phyloP scores from a whole-genome alignment of 2,797 vertebrate genomes.

The Gallinago nigripennis region DNA sequence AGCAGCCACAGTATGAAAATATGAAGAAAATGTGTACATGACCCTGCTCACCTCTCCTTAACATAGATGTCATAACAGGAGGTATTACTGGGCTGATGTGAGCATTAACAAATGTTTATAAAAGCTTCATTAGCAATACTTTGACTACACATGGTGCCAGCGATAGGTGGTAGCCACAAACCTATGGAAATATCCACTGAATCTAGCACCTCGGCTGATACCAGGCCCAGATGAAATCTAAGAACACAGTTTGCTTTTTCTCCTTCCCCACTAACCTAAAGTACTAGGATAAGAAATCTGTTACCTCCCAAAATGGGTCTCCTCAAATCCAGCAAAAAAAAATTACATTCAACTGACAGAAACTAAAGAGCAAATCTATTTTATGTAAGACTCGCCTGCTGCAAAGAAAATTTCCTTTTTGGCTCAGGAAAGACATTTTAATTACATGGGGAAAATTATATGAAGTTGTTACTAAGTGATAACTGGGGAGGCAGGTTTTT shows the following conservation, averaged over 20 bases:
- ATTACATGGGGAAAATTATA: neutral
- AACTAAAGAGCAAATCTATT: neutral
- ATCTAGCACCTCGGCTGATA: neutral
- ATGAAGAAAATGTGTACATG: neutral
- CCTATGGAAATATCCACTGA: neutral
- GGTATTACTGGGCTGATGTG: neutral
- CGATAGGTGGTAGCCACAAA: neutral
- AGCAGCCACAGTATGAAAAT: neutral
- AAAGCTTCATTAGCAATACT: neutral
- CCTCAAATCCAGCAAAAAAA: neutral
- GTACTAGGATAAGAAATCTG: neutral
- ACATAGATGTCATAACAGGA: neutral
- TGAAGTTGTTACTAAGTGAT: neutral
- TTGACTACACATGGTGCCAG: neutral
- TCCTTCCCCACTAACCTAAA: neutral
- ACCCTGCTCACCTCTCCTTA: neutral
- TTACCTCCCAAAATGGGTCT: neutral
- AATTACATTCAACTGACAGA: neutral
- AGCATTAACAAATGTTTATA: neutral
- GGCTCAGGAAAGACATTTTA: conserved; percentile 19
- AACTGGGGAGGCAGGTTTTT: conserved; percentile 1
- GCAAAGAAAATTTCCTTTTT: conserved; percentile 16
- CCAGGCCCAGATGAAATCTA: neutral
- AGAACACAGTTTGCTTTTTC: neutral
- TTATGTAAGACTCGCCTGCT: neutral